Conservation (phyloP, 2,797 vertebrate species). For the Salmo trutta region DNA sequence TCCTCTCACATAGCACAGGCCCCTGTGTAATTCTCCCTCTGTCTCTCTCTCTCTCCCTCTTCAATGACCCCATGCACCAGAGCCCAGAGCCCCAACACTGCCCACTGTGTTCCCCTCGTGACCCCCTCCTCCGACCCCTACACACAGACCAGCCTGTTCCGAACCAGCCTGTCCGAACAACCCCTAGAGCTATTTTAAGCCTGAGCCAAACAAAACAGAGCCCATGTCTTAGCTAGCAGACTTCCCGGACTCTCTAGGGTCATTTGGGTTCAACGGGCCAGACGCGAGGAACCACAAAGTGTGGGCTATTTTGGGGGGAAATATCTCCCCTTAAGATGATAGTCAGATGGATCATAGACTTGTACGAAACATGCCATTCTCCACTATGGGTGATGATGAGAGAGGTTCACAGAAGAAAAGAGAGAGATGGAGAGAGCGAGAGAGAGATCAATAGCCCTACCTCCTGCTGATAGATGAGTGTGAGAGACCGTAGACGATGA, state of each 20-base stretch:
- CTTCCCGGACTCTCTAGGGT: neutral
- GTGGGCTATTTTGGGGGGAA: neutral
- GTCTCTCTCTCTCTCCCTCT: neutral
- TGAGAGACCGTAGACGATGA: neutral
- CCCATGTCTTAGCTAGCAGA: neutral
- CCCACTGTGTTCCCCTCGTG: neutral
- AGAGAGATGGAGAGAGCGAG: neutral
- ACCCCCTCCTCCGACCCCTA: neutral
- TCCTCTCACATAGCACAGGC: neutral
- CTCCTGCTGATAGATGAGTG: neutral
- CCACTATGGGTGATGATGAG: neutral
- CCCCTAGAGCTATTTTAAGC: constrained; percentile 30
- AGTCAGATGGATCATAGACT: too few species aligned
- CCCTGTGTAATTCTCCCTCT: neutral
- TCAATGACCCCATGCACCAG: neutral
- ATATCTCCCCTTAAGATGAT: too few species aligned
- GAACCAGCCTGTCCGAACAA: neutral
- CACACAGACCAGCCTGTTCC: neutral
- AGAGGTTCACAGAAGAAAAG: neutral
- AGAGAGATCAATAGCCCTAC: neutral
- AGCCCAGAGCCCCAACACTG: neutral
- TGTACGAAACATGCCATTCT: neutral
- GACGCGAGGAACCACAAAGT: neutral
- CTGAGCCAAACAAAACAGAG: constrained; percentile 7
- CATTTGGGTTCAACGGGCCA: neutral